phyloP scores from a whole-genome alignment of 2,797 vertebrate species.

The Gambelia wislizenii region DNA sequence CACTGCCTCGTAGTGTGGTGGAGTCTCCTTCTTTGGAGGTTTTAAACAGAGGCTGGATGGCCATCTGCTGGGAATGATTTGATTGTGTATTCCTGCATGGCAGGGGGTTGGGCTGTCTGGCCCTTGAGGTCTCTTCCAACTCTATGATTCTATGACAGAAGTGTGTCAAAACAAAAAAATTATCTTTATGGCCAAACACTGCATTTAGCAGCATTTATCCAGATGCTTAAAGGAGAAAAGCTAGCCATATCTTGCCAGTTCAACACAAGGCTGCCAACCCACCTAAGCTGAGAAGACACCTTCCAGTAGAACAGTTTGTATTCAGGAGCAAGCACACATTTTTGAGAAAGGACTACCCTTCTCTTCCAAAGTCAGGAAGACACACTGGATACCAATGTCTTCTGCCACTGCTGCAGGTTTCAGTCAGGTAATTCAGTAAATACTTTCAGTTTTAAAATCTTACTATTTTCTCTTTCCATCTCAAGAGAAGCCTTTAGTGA shows the following conservation, averaged over 20 bases:
- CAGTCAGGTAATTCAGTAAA: too few species aligned
- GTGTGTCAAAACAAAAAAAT: neutral
- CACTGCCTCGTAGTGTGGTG: too few species aligned
- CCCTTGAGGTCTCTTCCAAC: too few species aligned
- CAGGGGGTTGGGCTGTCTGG: too few species aligned
- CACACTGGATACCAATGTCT: neutral
- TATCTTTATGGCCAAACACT: neutral
- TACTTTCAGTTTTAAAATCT: neutral
- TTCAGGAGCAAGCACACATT: neutral
- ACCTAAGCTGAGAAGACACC: neutral
- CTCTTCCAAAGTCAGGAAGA: neutral
- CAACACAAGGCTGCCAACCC: neutral
- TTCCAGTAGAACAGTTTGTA: neutral
- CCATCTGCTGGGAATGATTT: too few species aligned
- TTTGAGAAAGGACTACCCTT: neutral
- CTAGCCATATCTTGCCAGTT: neutral
- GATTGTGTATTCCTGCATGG: too few species aligned
- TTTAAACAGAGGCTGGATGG: too few species aligned
- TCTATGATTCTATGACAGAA: too few species aligned
- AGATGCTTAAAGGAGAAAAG: neutral
- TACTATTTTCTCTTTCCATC: neutral
- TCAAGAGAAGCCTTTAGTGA: neutral
- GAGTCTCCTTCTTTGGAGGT: too few species aligned
- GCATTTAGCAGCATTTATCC: neutral
- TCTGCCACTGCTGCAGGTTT: too few species aligned